These are phyloP conservation scores for Cantharis rustica DNA, from an alignment of 2,888 invertebrate species.

Conservation along the genomic window DNA sequence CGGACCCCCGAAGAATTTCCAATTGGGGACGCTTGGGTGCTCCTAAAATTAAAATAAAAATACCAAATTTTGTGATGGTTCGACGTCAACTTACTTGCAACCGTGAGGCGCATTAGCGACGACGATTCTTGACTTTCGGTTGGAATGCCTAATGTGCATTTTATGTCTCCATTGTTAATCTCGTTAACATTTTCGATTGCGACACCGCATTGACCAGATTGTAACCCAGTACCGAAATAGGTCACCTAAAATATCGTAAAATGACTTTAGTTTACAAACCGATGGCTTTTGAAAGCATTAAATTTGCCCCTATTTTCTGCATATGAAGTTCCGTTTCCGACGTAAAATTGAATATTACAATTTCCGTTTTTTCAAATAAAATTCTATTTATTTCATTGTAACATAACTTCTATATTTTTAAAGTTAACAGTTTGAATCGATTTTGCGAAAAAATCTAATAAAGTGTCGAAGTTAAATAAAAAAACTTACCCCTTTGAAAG, in stretches of 20 bases:
- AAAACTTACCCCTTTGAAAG: constrained; percentile 53
- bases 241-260: constrained; percentile 43
- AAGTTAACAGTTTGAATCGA: background rate
- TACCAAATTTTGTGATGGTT: background rate
- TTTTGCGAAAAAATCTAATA: background rate
- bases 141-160: constrained; percentile 67
- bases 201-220: constrained; percentile 75
- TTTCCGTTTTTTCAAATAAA: background rate
- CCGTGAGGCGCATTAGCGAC: constrained; percentile 66
- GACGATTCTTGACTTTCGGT: constrained; percentile 63
- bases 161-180: constrained; percentile 71
- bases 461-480: background rate
- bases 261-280: background rate
- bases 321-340: background rate
- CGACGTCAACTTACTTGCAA: constrained; percentile 69
- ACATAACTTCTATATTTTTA: background rate
- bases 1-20: constrained; percentile 52
- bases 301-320: background rate
- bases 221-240: constrained; percentile 59
- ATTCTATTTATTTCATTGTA: background rate
- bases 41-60: constrained; percentile 50
- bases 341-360: background rate
- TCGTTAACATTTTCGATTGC: constrained; percentile 67
- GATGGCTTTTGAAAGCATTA: background rate
- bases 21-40: constrained; percentile 58